Percentiles rank a stretch among this genome's conserved stretches.
These are phyloP conservation scores for Melanostoma scalare DNA, from an alignment of 2,888 invertebrate genomes.

Conservation along the genomic window DNA sequence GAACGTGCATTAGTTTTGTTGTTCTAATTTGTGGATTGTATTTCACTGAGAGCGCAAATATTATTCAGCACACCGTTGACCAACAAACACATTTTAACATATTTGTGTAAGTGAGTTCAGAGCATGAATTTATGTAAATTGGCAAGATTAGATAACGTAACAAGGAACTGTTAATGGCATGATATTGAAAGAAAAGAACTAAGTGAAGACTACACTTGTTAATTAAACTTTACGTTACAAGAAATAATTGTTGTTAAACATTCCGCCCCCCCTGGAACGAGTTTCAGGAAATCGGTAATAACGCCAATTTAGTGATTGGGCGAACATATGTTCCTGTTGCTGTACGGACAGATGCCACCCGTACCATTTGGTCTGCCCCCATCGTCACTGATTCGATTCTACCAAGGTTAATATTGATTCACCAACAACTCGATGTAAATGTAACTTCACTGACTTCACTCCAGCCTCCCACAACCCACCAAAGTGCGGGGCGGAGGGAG, in stretches of 20 bases:
- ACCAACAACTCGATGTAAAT: constrained; percentile 49
- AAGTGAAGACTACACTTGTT: no score
- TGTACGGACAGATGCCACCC: constrained; percentile 4
- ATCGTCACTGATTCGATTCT: neutral
- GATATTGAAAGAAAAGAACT: no score
- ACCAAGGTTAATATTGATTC: constrained; percentile 17
- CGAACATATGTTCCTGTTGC: constrained; percentile 9
- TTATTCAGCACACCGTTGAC: no score
- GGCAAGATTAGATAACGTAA: no score
- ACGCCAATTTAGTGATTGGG: constrained; percentile 9
- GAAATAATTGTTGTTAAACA: neutral
- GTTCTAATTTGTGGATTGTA: no score
- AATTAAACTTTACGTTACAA: no score
- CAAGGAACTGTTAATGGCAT: no score
- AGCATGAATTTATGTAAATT: no score
- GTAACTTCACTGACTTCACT: constrained; percentile 59
- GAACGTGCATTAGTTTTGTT: no score
- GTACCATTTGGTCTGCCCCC: constrained; percentile 14
- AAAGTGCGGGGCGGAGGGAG: constrained; percentile 59
- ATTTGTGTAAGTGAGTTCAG: no score
- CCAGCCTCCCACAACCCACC: constrained; percentile 66
- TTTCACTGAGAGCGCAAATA: no score
- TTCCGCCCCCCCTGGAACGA: constrained; percentile 9
- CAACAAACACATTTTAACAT: no score
- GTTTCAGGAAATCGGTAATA: constrained; percentile 29